Evolutionary conservation across 2,113 vertebrate genomes (phyloP).

Genomic region (Pungitius pungitius): DNA sequence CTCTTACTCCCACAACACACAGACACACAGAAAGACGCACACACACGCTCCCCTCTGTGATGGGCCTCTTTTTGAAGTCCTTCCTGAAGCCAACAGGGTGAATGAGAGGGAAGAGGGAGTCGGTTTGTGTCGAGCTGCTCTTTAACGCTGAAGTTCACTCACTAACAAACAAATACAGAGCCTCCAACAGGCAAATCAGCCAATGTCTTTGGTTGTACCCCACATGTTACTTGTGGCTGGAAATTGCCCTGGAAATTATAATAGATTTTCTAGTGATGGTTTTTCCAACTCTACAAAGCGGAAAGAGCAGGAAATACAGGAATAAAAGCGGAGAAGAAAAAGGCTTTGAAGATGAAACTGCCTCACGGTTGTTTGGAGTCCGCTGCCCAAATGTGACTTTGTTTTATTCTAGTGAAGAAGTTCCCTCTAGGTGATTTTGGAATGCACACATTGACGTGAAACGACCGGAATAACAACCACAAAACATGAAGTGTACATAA

Average conservation of each 20-base stretch:
- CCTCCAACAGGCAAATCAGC: neutral
- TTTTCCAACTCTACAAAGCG: neutral
- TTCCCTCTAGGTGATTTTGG: neutral
- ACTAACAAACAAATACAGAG: neutral
- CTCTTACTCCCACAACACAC: constrained; percentile 1
- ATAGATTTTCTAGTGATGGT: neutral
- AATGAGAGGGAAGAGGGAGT: neutral
- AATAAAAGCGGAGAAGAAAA: neutral
- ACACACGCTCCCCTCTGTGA: constrained; percentile 35
- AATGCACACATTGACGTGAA: too few relatives aligned
- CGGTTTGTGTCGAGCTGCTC: constrained; percentile 10
- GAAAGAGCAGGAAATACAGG: neutral
- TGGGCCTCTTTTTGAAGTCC: constrained; percentile 47
- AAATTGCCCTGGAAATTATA: neutral
- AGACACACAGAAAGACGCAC: constrained; percentile 5
- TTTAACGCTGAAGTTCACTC: neutral
- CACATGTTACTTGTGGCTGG: neutral
- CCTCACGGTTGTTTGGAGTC: neutral
- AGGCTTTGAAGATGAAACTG: neutral
- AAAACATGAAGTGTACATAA: neutral
- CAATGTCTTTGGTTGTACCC: neutral
- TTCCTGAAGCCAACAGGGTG: constrained; percentile 17
- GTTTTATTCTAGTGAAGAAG: neutral
- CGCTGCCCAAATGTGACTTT: neutral
- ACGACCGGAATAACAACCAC: neutral